phyloP scores from a whole-genome alignment of 2,888 invertebrate genomes.

The Melinaea menophilus region DNA sequence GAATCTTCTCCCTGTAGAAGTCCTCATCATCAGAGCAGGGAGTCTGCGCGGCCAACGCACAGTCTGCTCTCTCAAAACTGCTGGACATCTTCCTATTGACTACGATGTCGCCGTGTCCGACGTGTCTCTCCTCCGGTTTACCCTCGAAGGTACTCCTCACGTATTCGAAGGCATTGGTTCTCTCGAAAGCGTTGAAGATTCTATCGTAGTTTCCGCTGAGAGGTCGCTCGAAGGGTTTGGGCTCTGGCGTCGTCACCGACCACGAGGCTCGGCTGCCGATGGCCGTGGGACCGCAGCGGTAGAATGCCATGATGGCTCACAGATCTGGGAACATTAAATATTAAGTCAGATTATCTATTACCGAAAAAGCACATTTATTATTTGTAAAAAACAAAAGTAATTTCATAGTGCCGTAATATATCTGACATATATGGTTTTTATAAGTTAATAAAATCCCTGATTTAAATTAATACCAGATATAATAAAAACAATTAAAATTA shows the following conservation, averaged over 20 bases:
- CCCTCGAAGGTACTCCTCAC: conserved; percentile 51
- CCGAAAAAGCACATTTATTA: no score
- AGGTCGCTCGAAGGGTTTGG: conserved; percentile 62
- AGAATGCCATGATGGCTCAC: conserved; percentile 61
- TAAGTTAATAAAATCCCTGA: no score
- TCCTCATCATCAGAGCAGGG: conserved; percentile 79
- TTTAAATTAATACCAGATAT: no score
- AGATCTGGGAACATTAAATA: conserved; percentile 42
- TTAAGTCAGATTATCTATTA: conserved; percentile 1
- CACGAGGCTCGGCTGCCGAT: conserved; percentile 76
- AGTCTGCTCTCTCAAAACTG: conserved; percentile 70
- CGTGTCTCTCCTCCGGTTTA: conserved; percentile 50
- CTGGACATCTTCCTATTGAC: conserved; percentile 70
- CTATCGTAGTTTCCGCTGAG: conserved; percentile 72
- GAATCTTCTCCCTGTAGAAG: conserved; percentile 84
- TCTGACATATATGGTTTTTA: no score
- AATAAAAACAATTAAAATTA: no score
- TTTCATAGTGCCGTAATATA: no score
- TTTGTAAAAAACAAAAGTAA: no score
- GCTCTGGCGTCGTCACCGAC: conserved; percentile 67
- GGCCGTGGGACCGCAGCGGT: conserved; percentile 69
- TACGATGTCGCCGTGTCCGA: conserved; percentile 64
- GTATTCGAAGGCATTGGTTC: conserved; percentile 73
- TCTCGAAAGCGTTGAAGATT: conserved; percentile 73
- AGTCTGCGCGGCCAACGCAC: conserved; percentile 72